Evolutionary conservation across 2,888 invertebrate genomes (phyloP).

Genomic region (Orchesellides sinensis): DNA sequence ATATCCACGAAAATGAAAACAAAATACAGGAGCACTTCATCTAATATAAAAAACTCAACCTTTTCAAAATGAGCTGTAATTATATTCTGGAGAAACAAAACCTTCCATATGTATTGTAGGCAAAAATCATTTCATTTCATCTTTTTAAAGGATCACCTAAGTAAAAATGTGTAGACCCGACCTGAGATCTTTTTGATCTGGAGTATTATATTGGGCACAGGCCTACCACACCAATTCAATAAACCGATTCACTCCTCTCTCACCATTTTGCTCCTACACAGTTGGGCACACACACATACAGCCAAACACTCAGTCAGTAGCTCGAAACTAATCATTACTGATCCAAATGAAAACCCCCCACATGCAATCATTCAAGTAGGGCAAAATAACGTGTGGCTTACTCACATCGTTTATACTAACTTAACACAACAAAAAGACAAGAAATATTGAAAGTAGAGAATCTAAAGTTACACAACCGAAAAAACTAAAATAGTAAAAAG

Average conservation of each 20-base stretch:
- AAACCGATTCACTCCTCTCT: conserved; percentile 41
- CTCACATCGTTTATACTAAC: neutral
- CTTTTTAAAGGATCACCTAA: conserved; percentile 53
- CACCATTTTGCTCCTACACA: conserved; percentile 24
- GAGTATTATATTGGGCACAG: conserved; percentile 42
- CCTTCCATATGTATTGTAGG: conserved; percentile 24
- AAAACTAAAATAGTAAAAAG: too few relatives aligned
- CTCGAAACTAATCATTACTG: conserved; percentile 68
- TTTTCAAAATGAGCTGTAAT: conserved; percentile 29
- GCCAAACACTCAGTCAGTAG: conserved; percentile 56
- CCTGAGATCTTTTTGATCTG: conserved; percentile 44
- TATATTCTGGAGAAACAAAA: conserved; percentile 36
- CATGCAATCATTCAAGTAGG: conserved; percentile 50
- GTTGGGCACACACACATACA: conserved; percentile 38
- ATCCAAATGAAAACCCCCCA: conserved; percentile 68
- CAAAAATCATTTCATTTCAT: conserved; percentile 49
- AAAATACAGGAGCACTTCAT: conserved; percentile 40
- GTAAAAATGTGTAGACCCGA: conserved; percentile 49
- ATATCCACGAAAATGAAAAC: conserved; percentile 15
- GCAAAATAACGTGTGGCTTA: neutral
- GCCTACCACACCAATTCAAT: conserved; percentile 58
- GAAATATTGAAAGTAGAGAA: too few relatives aligned
- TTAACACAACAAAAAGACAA: too few relatives aligned
- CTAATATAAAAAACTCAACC: neutral
- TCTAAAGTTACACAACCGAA: too few relatives aligned